These are phyloP conservation scores for Rhincodon typus DNA, from an alignment of 2,797 vertebrate genomes.

Conservation along the genomic window DNA sequence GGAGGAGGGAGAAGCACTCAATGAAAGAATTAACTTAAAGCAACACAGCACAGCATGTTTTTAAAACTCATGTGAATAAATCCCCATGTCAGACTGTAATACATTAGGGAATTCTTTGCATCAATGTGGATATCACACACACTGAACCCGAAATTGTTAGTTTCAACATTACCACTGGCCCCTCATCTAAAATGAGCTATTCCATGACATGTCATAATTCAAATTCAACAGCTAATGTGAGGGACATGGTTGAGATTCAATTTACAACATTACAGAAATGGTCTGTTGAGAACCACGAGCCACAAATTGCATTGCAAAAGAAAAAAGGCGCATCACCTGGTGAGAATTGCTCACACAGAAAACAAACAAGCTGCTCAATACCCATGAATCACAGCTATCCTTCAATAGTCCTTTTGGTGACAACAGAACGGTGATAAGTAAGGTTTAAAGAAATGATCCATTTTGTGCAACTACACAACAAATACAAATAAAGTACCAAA, in stretches of 20 bases:
- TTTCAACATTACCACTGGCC: background rate
- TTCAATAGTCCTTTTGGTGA: background rate
- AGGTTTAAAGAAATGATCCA: background rate
- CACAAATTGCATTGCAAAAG: background rate
- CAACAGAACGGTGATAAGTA: background rate
- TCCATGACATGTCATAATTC: background rate
- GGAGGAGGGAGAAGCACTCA: background rate
- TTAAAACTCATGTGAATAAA: background rate
- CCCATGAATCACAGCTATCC: background rate
- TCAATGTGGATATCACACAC: background rate
- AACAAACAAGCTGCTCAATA: background rate
- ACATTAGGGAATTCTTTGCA: background rate
- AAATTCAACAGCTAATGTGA: background rate
- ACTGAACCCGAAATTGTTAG: background rate
- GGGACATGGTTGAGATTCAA: background rate
- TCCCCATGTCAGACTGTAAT: background rate
- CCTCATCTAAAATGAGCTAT: conserved; percentile 14
- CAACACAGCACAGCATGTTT: background rate
- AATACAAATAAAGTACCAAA: background rate
- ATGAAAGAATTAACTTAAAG: background rate
- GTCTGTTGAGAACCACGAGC: background rate
- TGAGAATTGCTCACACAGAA: background rate
- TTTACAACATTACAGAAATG: background rate
- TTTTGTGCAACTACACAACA: background rate
- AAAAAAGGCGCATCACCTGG: background rate